Conservation (phyloP, 2,113 vertebrate species). For the Syrrhaptes paradoxus region DNA sequence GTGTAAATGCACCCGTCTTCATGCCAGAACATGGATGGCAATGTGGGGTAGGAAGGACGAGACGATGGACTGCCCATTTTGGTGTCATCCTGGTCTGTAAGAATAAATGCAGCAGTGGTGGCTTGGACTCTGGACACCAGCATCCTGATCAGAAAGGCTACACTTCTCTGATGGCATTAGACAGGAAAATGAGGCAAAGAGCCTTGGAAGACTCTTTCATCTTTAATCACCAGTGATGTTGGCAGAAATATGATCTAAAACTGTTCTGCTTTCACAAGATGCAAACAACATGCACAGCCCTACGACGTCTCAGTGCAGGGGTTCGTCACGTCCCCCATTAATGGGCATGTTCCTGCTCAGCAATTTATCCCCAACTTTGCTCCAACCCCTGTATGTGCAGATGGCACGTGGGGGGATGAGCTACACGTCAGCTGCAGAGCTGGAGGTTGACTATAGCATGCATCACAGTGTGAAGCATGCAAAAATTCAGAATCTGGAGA, state of each 20-base stretch:
- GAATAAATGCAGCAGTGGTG: background rate
- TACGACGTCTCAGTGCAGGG: background rate
- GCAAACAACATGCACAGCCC: background rate
- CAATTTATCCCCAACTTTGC: background rate
- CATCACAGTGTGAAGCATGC: background rate
- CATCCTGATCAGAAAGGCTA: background rate
- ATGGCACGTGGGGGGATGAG: background rate
- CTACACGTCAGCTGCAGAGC: background rate
- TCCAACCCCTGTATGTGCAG: background rate
- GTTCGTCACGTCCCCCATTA: background rate
- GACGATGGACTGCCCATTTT: background rate
- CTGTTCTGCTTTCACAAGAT: background rate
- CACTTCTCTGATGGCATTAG: background rate
- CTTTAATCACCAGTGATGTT: background rate
- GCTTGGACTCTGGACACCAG: background rate
- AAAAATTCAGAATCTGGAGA: background rate
- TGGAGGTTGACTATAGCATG: background rate
- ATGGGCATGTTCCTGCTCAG: background rate
- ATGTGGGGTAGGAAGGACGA: background rate
- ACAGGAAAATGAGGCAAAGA: background rate
- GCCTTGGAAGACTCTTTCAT: background rate
- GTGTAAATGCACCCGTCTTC: background rate
- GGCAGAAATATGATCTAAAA: background rate
- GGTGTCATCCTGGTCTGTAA: background rate
- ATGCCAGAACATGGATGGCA: background rate